Conservation (phyloP, 1,140 invertebrate species). For the Bactericera cockerelli region DNA sequence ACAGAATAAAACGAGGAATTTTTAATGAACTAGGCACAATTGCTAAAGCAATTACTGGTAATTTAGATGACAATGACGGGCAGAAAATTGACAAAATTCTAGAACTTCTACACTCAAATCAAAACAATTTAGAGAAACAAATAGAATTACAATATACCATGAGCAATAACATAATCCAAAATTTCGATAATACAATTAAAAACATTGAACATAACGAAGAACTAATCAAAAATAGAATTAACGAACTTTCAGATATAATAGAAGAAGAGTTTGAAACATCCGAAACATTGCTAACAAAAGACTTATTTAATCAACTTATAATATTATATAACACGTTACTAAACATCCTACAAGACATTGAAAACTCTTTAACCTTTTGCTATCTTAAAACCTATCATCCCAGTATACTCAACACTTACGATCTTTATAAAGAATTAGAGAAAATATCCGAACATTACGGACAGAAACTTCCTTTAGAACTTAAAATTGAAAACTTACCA, state of each 20-base stretch:
- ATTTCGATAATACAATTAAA: background rate
- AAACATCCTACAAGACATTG: background rate
- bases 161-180: background rate
- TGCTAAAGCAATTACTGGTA: too few species aligned
- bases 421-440: too few species aligned
- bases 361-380: slow-evolving; percentile 3
- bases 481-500: background rate
- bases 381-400: background rate
- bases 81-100: background rate
- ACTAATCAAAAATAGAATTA: background rate
- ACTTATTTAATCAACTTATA: background rate
- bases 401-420: background rate
- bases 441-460: too few species aligned
- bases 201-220: background rate
- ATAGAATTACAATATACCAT: background rate
- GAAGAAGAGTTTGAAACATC: background rate
- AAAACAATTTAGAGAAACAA: background rate
- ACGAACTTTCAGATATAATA: background rate
- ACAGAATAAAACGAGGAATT: too few species aligned
- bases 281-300: background rate
- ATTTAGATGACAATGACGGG: background rate
- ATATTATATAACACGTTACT: background rate
- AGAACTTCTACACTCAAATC: background rate
- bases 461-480: too few species aligned
- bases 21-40: too few species aligned